Evolutionary conservation across 2,888 invertebrate genomes (phyloP), one percentile per base, ranked within the genome.

Genomic region (Chymomyza caudatula): DNA sequence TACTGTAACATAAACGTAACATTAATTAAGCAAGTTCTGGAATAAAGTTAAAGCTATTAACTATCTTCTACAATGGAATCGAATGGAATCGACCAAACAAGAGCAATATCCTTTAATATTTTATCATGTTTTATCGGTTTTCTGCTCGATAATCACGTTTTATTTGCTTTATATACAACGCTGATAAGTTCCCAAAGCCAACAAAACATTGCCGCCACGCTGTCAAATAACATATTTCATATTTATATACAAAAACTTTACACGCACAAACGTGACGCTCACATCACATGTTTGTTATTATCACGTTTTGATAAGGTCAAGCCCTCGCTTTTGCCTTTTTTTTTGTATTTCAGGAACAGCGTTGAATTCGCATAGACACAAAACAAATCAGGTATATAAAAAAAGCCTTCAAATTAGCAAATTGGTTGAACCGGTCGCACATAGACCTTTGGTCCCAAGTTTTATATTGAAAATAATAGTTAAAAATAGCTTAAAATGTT

Each of bases 241-340:
- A 37, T 37, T 11, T 37, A 37, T 37, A 37, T 37, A 37, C 2
- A 37, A 37, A 0, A 37, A 37, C 8, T 37, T 37, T 11, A 37
- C 11, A 3, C 5, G 29, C 44, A 20, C 51, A 74, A 74, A 74
- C 74, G 74, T 74, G 74, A 64, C 49, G 25, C 1, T 15, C 19
- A n/a, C 20, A 22, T 70, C 67, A 75, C 77, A 76, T 67, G 74
- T 15, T 17, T 11, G 13, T 25, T 47, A 51, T 67, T 70, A 70
- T 67, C 74, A 76, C 76, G 74, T 73, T 75, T 63, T 22, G 74
- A 75, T 73, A 76, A 67, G 70, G 15, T 51, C 51, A 11, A 37
- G 29, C 29, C 29, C 29, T 37, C 29, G 11, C 2, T 2, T 11
- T 13, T 37, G 29, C 11, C 29, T 11, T 2, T 2, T 11, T 37